Percentiles rank a stretch among this genome's conserved stretches.
Conservation (phyloP, 2,797 vertebrate genomes). For the Tangara arthus region DNA sequence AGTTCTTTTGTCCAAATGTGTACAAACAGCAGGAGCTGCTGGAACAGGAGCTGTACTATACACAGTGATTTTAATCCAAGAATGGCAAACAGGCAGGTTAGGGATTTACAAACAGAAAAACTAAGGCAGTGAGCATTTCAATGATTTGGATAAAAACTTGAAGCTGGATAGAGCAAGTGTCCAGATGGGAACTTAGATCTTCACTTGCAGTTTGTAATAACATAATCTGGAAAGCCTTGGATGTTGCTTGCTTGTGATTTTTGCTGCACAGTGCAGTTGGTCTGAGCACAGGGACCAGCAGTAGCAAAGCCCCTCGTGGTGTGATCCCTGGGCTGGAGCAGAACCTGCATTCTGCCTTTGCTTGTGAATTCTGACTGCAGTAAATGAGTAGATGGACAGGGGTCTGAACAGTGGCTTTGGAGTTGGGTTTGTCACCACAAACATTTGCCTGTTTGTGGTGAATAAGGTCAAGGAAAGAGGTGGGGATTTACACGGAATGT, state of each 20-base stretch:
- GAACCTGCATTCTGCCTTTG: not conserved
- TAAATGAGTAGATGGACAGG: not conserved
- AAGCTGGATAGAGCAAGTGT: not conserved
- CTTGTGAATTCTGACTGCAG: not conserved
- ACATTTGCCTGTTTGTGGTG: not conserved
- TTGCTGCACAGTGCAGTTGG: not conserved
- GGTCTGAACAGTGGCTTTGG: not conserved
- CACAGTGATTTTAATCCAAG: not conserved
- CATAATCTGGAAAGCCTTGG: not conserved
- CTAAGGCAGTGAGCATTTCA: not conserved
- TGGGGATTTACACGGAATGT: not conserved
- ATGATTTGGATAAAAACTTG: not conserved
- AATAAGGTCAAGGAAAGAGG: not conserved
- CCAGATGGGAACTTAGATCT: not conserved
- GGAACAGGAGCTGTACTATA: not conserved
- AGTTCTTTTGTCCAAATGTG: not conserved
- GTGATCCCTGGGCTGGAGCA: not conserved
- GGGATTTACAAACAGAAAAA: not conserved
- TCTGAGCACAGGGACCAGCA: not conserved
- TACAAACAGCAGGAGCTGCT: not conserved
- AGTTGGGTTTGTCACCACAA: not conserved
- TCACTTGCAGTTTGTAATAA: not conserved
- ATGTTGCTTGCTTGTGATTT: not conserved
- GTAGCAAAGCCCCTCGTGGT: accelerated
- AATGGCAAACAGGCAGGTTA: not conserved